phyloP scores from a whole-genome alignment of 2,113 vertebrate species.

The Macquaria australasica region DNA sequence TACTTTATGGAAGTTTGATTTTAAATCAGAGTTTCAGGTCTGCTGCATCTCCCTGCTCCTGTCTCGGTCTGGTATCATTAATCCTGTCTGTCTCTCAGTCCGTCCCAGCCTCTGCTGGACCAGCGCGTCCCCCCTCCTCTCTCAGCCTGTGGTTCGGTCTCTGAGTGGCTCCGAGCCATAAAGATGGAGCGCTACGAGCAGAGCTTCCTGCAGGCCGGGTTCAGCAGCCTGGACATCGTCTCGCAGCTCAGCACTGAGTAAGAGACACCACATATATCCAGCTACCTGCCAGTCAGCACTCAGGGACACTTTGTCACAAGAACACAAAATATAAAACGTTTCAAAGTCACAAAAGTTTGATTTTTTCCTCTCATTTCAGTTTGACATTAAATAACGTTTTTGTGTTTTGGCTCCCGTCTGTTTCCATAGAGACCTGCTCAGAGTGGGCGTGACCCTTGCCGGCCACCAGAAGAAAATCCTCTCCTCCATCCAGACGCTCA shows the following conservation, averaged over 20 bases:
- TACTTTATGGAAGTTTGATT: too few species aligned
- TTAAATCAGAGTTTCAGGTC: too few species aligned
- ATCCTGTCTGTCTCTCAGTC: constrained; percentile 29
- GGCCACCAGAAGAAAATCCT: constrained; percentile 99
- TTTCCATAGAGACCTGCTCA: constrained; percentile 92
- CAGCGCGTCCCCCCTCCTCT: constrained; percentile 70
- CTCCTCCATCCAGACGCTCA: constrained; percentile 94
- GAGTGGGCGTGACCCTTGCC: constrained; percentile 96
- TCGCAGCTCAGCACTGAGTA: constrained; percentile 80
- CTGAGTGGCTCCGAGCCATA: constrained; percentile 80
- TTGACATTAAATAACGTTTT: too few species aligned
- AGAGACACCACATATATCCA: not conserved
- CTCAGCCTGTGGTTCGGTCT: constrained; percentile 73
- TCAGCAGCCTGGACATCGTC: constrained; percentile 78
- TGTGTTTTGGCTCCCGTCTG: constrained; percentile 7
- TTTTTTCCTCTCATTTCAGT: too few species aligned
- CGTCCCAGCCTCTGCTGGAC: constrained; percentile 75
- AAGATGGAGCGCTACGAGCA: constrained; percentile 85
- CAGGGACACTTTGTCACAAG: too few species aligned
- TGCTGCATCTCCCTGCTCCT: too few species aligned
- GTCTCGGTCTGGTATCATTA: not conserved
- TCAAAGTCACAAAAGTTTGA: too few species aligned
- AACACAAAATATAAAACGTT: too few species aligned
- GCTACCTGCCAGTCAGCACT: too few species aligned
- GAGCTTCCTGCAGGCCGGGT: constrained; percentile 79